Evolutionary conservation across 2,888 invertebrate genomes (phyloP).

Genomic region (Epistrophe grossulariae): DNA sequence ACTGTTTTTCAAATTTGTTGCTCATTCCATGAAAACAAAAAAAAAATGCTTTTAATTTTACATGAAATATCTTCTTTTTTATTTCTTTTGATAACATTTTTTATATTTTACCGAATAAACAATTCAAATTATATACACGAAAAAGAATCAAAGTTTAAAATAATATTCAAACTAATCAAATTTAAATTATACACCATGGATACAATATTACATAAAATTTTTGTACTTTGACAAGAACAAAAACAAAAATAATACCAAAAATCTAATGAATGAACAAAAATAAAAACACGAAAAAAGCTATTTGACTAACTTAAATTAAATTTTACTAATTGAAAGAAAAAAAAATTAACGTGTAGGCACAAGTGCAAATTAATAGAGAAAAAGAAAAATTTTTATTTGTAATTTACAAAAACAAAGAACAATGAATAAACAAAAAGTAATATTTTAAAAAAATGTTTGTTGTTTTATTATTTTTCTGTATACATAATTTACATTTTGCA

Average conservation of each 20-base stretch:
- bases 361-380: slow-evolving; percentile 60
- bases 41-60: slow-evolving; percentile 65
- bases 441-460: slow-evolving; percentile 50
- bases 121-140: slow-evolving; percentile 27
- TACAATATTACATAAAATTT: slow-evolving; percentile 54
- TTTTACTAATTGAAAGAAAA: slow-evolving; percentile 51
- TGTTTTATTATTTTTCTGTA: neutral
- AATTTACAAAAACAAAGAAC: slow-evolving; percentile 69
- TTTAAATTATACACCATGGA: slow-evolving; percentile 44
- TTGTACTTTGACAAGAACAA: slow-evolving; percentile 65
- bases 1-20: slow-evolving; percentile 61
- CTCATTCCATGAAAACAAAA: slow-evolving; percentile 66
- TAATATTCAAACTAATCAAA: slow-evolving; percentile 52
- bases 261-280: slow-evolving; percentile 56
- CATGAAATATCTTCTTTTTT: slow-evolving; percentile 37
- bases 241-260: slow-evolving; percentile 58
- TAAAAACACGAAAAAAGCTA: slow-evolving; percentile 55
- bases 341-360: slow-evolving; percentile 52
- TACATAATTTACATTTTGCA: too few species aligned
- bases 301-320: slow-evolving; percentile 60
- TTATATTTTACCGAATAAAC: slow-evolving; percentile 55
- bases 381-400: slow-evolving; percentile 56
- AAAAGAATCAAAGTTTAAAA: slow-evolving; percentile 53
- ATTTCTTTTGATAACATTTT: slow-evolving; percentile 29
- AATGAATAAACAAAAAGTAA: slow-evolving; percentile 67